A percentile compares a stretch with the other conserved stretches of the same genome.
Conservation (phyloP, 2,113 vertebrate genomes). For the Dolichallabes microphthalmus region DNA sequence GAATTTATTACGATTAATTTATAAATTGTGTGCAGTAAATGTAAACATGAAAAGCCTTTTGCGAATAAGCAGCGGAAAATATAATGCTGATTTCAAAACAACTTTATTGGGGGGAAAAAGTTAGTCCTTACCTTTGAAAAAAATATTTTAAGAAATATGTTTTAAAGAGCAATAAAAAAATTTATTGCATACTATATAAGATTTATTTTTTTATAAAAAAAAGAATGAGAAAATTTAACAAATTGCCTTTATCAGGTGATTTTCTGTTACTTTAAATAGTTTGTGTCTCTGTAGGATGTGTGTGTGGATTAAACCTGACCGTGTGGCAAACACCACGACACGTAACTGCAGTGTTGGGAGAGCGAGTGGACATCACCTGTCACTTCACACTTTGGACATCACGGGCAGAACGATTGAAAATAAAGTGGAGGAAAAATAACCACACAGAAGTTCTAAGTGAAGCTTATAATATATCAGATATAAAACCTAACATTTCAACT, state of each 20-base stretch:
- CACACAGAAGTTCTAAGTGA: fast-evolving
- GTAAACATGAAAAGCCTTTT: not conserved
- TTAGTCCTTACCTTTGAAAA: not conserved
- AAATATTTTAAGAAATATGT: not conserved
- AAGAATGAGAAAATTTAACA: not conserved
- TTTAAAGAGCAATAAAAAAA: not conserved
- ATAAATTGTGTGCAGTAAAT: not conserved
- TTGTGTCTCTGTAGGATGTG: conserved; percentile 1
- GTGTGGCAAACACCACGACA: conserved; percentile 35
- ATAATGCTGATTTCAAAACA: not conserved
- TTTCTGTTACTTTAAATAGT: too few relatives aligned
- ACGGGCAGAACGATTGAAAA: fast-evolving
- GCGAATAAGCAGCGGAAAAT: not conserved
- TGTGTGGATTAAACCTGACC: not conserved
- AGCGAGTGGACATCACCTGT: conserved; percentile 40
- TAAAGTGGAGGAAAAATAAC: conserved; percentile 4
- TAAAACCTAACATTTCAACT: not conserved
- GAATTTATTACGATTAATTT: not conserved
- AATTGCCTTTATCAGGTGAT: too few relatives aligned
- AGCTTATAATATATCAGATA: fast-evolving
- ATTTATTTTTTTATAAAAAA: too few relatives aligned
- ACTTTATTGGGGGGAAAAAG: not conserved
- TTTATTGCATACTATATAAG: not conserved
- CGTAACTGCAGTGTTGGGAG: not conserved
- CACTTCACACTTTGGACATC: not conserved